These are phyloP conservation scores for Neolamprologus caudopunctatus DNA, from an alignment of 2,113 vertebrate species.

Conservation along the genomic window DNA sequence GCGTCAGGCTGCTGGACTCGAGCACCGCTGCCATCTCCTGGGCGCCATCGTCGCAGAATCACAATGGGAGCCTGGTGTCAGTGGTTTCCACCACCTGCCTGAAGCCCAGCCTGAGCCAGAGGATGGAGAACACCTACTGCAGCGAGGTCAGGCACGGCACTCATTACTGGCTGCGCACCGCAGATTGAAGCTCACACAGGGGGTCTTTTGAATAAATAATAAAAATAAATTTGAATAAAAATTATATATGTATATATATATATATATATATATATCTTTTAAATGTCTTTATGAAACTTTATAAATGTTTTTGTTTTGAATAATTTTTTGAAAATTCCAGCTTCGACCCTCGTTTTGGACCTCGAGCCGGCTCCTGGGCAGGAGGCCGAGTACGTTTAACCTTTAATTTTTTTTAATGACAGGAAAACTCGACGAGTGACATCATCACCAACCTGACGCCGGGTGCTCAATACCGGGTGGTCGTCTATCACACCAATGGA, in stretches of 20 bases:
- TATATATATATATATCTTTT: neutral
- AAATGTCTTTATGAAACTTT: neutral
- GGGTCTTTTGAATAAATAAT: neutral
- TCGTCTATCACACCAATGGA: slow-evolving; percentile 84
- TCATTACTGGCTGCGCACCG: fast-evolving
- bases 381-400: neutral
- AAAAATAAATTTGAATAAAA: neutral
- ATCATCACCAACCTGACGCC: slow-evolving; percentile 86
- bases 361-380: neutral
- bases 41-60: slow-evolving; percentile 65
- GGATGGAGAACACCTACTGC: slow-evolving; percentile 89
- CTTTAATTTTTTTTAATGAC: neutral
- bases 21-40: slow-evolving; percentile 83
- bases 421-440: slow-evolving; percentile 90
- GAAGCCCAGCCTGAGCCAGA: slow-evolving; percentile 83
- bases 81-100: slow-evolving; percentile 88
- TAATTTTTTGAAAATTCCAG: neutral
- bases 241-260: fast-evolving
- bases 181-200: neutral
- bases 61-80: slow-evolving; percentile 82
- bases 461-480: slow-evolving; percentile 88
- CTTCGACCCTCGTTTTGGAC: neutral
- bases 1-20: slow-evolving; percentile 76
- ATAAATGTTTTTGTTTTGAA: neutral
- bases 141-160: slow-evolving; percentile 68